Evolutionary conservation across 2,888 invertebrate species (phyloP).

Genomic region (Melinaea marsaeus): DNA sequence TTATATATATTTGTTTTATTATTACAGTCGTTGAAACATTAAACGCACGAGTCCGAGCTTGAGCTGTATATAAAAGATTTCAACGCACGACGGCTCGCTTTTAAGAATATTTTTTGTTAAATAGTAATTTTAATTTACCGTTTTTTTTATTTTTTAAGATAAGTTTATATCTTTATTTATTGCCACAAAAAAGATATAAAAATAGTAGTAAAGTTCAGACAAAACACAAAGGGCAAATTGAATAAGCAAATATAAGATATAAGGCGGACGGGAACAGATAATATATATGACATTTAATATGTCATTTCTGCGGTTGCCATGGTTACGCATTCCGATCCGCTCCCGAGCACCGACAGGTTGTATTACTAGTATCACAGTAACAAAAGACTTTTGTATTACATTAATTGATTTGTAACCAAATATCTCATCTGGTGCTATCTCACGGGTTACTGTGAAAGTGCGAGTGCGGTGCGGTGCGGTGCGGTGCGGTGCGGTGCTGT

Average conservation of each 20-base stretch:
- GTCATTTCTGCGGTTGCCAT: conserved; percentile 43
- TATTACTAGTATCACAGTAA: conserved; percentile 40
- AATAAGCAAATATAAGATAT: not conserved
- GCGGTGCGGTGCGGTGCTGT: too few relatives aligned
- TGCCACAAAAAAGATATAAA: too few relatives aligned
- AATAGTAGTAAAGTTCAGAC: not conserved
- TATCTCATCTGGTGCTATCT: conserved; percentile 18
- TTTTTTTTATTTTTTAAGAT: too few relatives aligned
- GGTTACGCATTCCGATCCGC: conserved; percentile 51
- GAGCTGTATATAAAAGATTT: conserved; percentile 36
- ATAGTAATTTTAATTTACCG: not conserved
- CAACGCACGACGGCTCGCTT: conserved; percentile 31
- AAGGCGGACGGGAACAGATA: not conserved
- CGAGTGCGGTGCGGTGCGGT: not conserved
- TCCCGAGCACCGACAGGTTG: conserved; percentile 53
- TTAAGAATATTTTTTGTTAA: not conserved
- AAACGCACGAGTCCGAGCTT: not conserved
- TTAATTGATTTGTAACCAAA: conserved; percentile 31
- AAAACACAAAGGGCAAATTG: not conserved
- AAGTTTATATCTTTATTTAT: too few relatives aligned
- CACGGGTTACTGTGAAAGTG: not conserved
- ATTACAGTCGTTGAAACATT: not conserved
- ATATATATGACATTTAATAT: conserved; percentile 26
- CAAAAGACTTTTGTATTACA: conserved; percentile 50
- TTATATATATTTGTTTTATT: not conserved